Conservation (phyloP, 2,113 vertebrate genomes). For the Crotophaga sulcirostris region DNA sequence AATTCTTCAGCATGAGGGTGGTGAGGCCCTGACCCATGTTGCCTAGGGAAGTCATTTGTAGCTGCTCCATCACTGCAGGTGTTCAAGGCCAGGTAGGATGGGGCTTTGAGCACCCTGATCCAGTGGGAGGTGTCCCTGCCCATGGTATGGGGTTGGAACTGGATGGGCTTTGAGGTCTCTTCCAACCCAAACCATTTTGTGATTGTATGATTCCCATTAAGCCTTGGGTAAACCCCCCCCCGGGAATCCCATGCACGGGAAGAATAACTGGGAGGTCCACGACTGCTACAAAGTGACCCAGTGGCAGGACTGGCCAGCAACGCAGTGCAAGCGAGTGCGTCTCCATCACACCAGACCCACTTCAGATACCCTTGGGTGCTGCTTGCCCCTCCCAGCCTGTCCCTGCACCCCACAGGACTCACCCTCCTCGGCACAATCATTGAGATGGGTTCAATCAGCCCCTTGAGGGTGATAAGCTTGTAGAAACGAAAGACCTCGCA, state of each 20-base stretch:
- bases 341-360: fast-evolving
- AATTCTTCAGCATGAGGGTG: too few relatives aligned
- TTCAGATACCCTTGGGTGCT: fast-evolving
- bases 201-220: not conserved
- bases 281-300: not conserved
- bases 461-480: slow-evolving; percentile 95
- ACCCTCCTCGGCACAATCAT: slow-evolving; percentile 98
- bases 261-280: fast-evolving
- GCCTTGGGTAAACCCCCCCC: fast-evolving
- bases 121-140: too few relatives aligned
- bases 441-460: slow-evolving; percentile 94
- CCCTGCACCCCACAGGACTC: slow-evolving; percentile 43
- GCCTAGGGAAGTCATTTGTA: too few relatives aligned
- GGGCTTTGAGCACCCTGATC: too few relatives aligned
- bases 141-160: too few relatives aligned
- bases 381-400: fast-evolving
- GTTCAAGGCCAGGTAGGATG: too few relatives aligned
- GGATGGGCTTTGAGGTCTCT: too few relatives aligned
- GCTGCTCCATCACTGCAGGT: too few relatives aligned
- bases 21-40: too few relatives aligned
- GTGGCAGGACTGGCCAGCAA: fast-evolving
- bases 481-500: slow-evolving; percentile 98
- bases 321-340: fast-evolving
- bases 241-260: not conserved
- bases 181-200: too few relatives aligned